These are phyloP conservation scores for Steromphala cineraria DNA, from an alignment of 2,888 invertebrate genomes.

Conservation along the genomic window DNA sequence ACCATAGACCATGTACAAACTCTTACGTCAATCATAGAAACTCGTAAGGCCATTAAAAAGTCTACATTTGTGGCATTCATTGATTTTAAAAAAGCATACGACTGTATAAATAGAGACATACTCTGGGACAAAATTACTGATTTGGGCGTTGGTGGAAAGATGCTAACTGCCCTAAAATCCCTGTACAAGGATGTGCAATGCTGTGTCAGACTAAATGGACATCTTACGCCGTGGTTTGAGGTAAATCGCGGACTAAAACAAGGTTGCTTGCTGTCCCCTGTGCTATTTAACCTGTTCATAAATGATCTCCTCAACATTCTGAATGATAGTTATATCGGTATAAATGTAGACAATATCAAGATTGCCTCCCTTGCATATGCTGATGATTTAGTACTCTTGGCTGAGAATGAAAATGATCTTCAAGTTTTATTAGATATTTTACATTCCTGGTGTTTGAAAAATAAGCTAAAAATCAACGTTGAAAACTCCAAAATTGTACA, in stretches of 20 bases:
- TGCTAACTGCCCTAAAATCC: not conserved
- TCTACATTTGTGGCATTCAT: not conserved
- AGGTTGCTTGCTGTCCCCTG: constrained; percentile 2
- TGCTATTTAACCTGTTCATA: not conserved
- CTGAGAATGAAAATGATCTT: not conserved
- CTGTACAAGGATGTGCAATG: not conserved
- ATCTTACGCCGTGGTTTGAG: not conserved
- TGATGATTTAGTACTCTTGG: not conserved
- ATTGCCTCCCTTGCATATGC: not conserved
- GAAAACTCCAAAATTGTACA: not conserved
- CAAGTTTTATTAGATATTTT: not conserved
- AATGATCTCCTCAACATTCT: not conserved
- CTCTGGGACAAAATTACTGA: not conserved
- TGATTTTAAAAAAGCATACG: not conserved
- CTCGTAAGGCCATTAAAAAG: not conserved
- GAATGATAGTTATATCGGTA: not conserved
- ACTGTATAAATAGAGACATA: not conserved
- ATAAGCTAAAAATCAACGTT: not conserved
- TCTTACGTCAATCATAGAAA: not conserved
- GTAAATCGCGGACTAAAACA: not conserved
- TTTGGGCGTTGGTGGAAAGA: not conserved
- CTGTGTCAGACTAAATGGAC: not conserved
- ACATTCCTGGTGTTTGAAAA: not conserved
- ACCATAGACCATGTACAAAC: not conserved
- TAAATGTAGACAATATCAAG: not conserved